Evolutionary conservation across 2,797 vertebrate species (phyloP).

Genomic region (Todus mexicanus): DNA sequence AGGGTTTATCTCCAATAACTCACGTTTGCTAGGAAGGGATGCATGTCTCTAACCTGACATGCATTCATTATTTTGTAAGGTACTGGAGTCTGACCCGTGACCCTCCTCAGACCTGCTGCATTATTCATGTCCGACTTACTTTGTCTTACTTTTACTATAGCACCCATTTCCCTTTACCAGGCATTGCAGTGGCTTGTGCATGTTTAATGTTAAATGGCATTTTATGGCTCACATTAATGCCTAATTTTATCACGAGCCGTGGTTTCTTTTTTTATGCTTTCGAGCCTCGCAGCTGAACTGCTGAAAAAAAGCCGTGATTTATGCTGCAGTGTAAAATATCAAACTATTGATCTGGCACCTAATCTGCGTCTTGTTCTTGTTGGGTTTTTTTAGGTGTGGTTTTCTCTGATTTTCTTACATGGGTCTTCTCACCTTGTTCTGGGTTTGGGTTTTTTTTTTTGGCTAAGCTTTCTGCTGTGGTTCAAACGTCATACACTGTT

Average conservation of each 20-base stretch:
- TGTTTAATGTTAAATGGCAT: slow-evolving; percentile 58
- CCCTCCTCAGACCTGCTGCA: slow-evolving; percentile 73
- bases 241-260: slow-evolving; percentile 48
- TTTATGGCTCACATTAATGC: slow-evolving; percentile 55
- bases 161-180: slow-evolving; percentile 67
- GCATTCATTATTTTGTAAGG: slow-evolving; percentile 78
- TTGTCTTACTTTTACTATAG: slow-evolving; percentile 75
- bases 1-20: slow-evolving; percentile 78
- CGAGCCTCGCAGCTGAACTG: slow-evolving; percentile 2
- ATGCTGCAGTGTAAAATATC: slow-evolving; percentile 36
- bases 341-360: slow-evolving; percentile 46
- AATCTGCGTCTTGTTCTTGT: not conserved
- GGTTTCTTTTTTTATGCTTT: slow-evolving; percentile 38
- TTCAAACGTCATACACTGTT: slow-evolving; percentile 65
- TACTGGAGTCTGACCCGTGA: slow-evolving; percentile 74
- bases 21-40: slow-evolving; percentile 66
- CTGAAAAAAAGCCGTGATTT: slow-evolving; percentile 10
- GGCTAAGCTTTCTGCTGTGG: slow-evolving; percentile 62
- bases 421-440: slow-evolving; percentile 36
- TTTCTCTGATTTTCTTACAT: slow-evolving; percentile 10
- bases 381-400: not conserved
- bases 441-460: not conserved
- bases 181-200: slow-evolving; percentile 30
- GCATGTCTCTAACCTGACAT: slow-evolving; percentile 62
- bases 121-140: slow-evolving; percentile 79